phyloP scores from a whole-genome alignment of 2,113 vertebrate species.

The Rhizomys pruinosus region DNA sequence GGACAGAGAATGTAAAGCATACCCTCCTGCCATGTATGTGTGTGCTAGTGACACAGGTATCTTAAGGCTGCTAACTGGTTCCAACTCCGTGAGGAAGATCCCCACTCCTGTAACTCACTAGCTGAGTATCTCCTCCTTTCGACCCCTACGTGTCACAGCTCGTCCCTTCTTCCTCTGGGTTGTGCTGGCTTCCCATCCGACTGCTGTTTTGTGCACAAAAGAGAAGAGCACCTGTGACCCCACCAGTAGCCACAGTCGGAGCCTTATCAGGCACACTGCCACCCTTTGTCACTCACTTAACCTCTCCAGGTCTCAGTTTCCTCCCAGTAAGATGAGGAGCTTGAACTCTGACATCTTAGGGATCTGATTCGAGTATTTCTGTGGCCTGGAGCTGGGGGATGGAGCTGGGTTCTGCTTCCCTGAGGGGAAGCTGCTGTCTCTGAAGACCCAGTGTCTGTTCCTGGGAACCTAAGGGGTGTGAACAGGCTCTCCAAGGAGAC shows the following conservation, averaged over 20 bases:
- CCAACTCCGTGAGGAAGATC: too few species aligned
- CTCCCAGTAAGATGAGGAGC: slow-evolving; percentile 53
- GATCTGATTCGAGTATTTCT: background rate
- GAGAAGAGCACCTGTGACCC: background rate
- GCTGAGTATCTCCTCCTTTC: too few species aligned
- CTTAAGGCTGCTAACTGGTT: fast-evolving
- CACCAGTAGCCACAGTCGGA: background rate
- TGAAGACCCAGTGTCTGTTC: background rate
- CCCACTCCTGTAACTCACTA: too few species aligned
- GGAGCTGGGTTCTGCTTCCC: fast-evolving
- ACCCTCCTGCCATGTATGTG: background rate
- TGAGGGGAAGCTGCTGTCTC: background rate
- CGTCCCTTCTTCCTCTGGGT: fast-evolving
- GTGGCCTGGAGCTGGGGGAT: background rate
- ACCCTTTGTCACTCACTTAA: background rate
- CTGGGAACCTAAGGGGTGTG: background rate
- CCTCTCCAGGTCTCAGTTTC: slow-evolving; percentile 53
- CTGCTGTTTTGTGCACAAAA: background rate
- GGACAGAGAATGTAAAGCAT: fast-evolving
- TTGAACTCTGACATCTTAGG: slow-evolving; percentile 40
- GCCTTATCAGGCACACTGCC: background rate
- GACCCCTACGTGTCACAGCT: fast-evolving
- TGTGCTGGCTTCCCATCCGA: background rate
- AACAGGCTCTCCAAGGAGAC: background rate
- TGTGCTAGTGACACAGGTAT: fast-evolving